phyloP scores from a whole-genome alignment of 2,888 invertebrate species.

The Serripes groenlandicus region DNA sequence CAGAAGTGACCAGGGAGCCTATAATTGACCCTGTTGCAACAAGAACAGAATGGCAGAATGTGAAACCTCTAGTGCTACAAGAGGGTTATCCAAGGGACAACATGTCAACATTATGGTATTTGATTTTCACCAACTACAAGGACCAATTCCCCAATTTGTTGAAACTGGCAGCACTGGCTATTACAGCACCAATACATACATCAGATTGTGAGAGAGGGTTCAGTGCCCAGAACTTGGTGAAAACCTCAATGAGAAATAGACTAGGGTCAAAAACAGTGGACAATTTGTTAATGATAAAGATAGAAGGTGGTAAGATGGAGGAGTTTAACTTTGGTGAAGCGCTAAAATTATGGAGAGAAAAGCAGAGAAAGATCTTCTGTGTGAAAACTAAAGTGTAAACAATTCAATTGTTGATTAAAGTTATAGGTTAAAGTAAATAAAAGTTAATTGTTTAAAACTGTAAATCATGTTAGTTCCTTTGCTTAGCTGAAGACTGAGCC shows the following conservation, averaged over 20 bases:
- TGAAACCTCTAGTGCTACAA: conserved; percentile 21
- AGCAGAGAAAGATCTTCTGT: too few species aligned
- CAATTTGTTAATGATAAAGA: conserved; percentile 13
- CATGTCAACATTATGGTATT: not conserved
- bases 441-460: too few species aligned
- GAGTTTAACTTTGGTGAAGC: not conserved
- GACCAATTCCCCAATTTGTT: conserved; percentile 16
- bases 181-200: conserved; percentile 21
- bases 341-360: too few species aligned
- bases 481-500: too few species aligned
- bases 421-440: too few species aligned
- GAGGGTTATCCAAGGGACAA: conserved; percentile 10
- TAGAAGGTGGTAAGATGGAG: conserved; percentile 10
- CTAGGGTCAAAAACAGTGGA: conserved; percentile 12
- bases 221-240: conserved; percentile 29
- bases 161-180: conserved; percentile 12
- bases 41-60: conserved; percentile 27
- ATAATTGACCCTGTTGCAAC: conserved; percentile 26
- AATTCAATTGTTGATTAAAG: too few species aligned
- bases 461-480: too few species aligned
- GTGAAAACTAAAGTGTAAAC: too few species aligned
- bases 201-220: conserved; percentile 18
- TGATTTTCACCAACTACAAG: conserved; percentile 14
- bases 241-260: conserved; percentile 20
- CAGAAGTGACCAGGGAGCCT: not conserved